Evolutionary conservation across 1,140 invertebrate genomes (phyloP).

Genomic region (Drosophila kikkawai): DNA sequence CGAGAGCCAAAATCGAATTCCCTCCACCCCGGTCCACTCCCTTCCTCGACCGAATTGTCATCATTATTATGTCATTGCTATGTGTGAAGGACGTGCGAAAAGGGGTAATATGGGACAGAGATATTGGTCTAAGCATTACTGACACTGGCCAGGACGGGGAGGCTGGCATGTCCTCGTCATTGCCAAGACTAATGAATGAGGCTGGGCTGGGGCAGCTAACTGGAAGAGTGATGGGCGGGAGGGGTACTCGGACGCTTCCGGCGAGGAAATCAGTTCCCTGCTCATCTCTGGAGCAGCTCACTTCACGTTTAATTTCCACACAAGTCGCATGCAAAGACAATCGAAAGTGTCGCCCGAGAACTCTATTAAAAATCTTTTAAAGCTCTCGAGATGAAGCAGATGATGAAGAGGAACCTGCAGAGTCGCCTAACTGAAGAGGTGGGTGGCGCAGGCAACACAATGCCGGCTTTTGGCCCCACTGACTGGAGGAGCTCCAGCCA

Average conservation of each 20-base stretch:
- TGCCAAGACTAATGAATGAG: slow-evolving; percentile 27
- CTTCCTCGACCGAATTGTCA: slow-evolving; percentile 52
- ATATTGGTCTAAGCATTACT: slow-evolving; percentile 30
- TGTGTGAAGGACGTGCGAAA: slow-evolving; percentile 42
- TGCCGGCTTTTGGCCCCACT: slow-evolving; percentile 46
- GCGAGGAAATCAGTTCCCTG: slow-evolving; percentile 23
- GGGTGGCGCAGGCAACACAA: slow-evolving; percentile 47
- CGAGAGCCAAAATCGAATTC: slow-evolving; percentile 41
- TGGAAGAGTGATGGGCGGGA: background rate
- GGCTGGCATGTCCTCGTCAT: slow-evolving; percentile 12
- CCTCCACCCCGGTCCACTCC: slow-evolving; percentile 15
- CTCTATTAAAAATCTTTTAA: slow-evolving; percentile 84
- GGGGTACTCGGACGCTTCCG: slow-evolving; percentile 12
- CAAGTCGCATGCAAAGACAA: slow-evolving; percentile 73
- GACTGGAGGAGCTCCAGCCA: slow-evolving; percentile 60
- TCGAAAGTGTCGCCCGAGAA: slow-evolving; percentile 83
- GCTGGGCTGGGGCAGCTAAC: slow-evolving; percentile 8
- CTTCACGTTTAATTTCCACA: slow-evolving; percentile 78
- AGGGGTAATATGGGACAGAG: slow-evolving; percentile 29
- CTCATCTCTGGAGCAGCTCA: slow-evolving; percentile 22
- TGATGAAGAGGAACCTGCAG: slow-evolving; percentile 63
- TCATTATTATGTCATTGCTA: slow-evolving; percentile 72
- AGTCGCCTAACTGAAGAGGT: slow-evolving; percentile 18
- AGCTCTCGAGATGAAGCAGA: slow-evolving; percentile 65
- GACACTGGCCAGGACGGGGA: slow-evolving; percentile 23